Percentiles rank a stretch among this genome's conserved stretches.
phyloP scores from a whole-genome alignment of 2,113 vertebrate genomes.

The Microtus pennsylvanicus region DNA sequence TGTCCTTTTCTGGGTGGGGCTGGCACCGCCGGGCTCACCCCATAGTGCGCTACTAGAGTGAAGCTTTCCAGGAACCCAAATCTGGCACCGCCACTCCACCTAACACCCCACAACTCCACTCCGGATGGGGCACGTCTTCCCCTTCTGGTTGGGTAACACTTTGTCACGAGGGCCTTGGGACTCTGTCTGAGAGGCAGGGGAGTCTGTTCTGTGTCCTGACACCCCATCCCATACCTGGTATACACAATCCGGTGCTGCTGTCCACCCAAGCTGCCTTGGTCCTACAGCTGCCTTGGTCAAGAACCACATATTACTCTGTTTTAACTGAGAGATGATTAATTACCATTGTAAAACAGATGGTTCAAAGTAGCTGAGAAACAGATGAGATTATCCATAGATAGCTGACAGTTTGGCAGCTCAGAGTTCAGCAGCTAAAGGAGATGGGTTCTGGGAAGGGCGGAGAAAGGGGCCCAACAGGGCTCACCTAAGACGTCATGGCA shows the following conservation, averaged over 20 bases:
- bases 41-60: background rate
- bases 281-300: background rate
- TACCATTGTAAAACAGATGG: background rate
- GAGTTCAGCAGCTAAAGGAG: background rate
- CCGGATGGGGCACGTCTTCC: background rate
- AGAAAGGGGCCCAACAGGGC: background rate
- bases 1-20: background rate
- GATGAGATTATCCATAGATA: background rate
- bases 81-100: background rate
- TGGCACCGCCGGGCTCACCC: background rate
- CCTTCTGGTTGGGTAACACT: background rate
- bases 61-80: constrained; percentile 8
- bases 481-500: background rate
- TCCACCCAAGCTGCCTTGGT: background rate
- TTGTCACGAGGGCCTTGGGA: background rate
- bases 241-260: background rate
- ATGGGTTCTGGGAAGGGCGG: background rate
- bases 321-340: background rate
- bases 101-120: too few species aligned
- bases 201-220: background rate
- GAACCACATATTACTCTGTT: background rate
- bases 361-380: background rate
- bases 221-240: background rate
- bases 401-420: background rate
- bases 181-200: background rate